phyloP scores from a whole-genome alignment of 2,888 invertebrate genomes.

The Baronia brevicornis region DNA sequence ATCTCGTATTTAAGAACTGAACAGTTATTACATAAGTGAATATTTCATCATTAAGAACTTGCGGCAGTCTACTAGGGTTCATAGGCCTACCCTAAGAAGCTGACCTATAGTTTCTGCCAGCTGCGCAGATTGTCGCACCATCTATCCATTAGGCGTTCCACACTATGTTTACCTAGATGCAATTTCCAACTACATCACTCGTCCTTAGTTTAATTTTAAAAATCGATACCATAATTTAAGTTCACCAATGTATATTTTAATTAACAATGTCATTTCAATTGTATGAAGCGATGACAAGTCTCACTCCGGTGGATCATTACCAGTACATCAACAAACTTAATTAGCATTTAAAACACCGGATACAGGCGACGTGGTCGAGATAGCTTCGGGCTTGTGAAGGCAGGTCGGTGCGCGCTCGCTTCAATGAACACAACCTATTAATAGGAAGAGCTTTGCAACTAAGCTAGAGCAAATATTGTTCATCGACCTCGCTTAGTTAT shows the following conservation, averaged over 20 bases:
- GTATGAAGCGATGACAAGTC: background rate
- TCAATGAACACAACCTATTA: constrained; percentile 30
- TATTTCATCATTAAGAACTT: too few relatives aligned
- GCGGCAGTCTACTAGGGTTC: too few relatives aligned
- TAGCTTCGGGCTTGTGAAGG: constrained; percentile 21
- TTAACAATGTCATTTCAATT: background rate
- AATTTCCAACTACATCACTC: too few relatives aligned
- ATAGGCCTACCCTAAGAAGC: background rate
- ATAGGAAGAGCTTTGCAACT: constrained; percentile 26
- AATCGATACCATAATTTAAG: too few relatives aligned
- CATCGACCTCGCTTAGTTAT: too few relatives aligned
- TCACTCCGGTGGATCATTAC: background rate
- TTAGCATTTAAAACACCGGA: constrained; percentile 16
- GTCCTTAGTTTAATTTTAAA: too few relatives aligned
- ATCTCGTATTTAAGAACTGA: too few relatives aligned
- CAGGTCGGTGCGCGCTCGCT: constrained; percentile 26
- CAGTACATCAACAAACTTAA: constrained; percentile 13
- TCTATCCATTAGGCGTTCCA: too few relatives aligned
- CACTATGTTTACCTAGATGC: too few relatives aligned
- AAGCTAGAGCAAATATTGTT: constrained; percentile 18
- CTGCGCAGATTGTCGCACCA: background rate
- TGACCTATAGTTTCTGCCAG: background rate
- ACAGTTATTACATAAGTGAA: too few relatives aligned
- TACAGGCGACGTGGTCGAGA: constrained; percentile 8
- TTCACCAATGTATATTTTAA: constrained; percentile 3